A percentile compares a stretch with the other conserved stretches of the same genome.
Evolutionary conservation across 2,888 invertebrate genomes (phyloP).

Genomic region (Diploptera punctata): DNA sequence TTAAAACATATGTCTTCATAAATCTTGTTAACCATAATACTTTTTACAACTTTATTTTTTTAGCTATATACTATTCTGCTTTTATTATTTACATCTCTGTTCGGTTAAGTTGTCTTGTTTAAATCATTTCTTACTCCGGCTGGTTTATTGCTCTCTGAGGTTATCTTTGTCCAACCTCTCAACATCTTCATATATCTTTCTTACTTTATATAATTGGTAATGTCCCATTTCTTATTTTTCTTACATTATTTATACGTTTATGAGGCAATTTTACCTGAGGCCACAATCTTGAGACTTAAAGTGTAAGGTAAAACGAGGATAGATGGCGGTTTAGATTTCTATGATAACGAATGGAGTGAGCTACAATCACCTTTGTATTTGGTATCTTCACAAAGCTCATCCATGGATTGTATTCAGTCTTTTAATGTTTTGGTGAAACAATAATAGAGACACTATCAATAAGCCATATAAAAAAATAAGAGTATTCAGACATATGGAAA

Average conservation of each 20-base stretch:
- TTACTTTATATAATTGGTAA: not conserved
- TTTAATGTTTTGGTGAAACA: too few relatives aligned
- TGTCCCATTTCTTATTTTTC: not conserved
- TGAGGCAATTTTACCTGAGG: not conserved
- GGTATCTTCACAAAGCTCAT: too few relatives aligned
- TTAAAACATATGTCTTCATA: not conserved
- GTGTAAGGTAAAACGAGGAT: too few relatives aligned
- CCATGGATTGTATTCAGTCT: too few relatives aligned
- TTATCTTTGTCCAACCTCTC: not conserved
- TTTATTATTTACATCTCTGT: not conserved
- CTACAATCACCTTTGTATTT: too few relatives aligned
- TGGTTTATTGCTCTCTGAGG: not conserved
- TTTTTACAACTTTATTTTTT: not conserved
- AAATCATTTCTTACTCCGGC: not conserved
- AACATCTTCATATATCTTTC: not conserved
- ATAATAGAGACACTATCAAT: too few relatives aligned
- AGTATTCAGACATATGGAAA: too few relatives aligned
- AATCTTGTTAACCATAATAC: not conserved
- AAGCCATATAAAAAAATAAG: too few relatives aligned
- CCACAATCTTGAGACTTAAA: too few relatives aligned
- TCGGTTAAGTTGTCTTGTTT: not conserved
- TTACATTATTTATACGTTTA: conserved; percentile 2
- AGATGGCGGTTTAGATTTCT: too few relatives aligned
- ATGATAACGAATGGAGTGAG: too few relatives aligned
- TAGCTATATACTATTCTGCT: not conserved